Percentiles rank a stretch among this genome's conserved stretches.
phyloP scores from a whole-genome alignment of 2,888 invertebrate genomes.

The Eutolmus rufibarbis region DNA sequence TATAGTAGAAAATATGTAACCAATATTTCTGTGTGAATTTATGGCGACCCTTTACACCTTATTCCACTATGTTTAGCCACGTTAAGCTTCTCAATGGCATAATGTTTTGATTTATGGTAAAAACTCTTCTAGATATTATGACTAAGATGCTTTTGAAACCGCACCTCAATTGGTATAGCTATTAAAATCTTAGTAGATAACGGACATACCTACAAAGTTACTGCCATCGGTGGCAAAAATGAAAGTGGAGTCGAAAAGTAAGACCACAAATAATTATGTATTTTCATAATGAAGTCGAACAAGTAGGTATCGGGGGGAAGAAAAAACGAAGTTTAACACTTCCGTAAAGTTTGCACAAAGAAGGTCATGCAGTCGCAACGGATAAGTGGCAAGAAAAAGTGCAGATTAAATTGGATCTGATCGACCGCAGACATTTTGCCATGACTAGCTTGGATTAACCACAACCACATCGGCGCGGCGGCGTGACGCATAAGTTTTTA shows the following conservation, averaged over 20 bases:
- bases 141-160: not conserved
- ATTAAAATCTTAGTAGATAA: not conserved
- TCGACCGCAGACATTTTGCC: constrained; percentile 25
- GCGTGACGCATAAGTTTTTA: not conserved
- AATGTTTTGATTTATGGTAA: not conserved
- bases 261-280: not conserved
- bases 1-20: not conserved
- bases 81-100: not conserved
- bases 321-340: not conserved
- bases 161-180: not conserved
- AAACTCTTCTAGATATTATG: not conserved
- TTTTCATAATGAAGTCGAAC: not conserved
- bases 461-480: not conserved
- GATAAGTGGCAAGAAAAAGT: not conserved
- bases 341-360: not conserved
- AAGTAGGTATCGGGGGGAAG: not conserved
- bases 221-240: not conserved
- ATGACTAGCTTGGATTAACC: constrained; percentile 22
- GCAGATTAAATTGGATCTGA: constrained; percentile 31
- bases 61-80: too few species aligned
- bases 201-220: not conserved
- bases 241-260: not conserved
- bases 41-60: not conserved
- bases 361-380: not conserved
- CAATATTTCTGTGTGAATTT: not conserved